Evolutionary conservation across 2,888 invertebrate genomes (phyloP).

Genomic region (Cephus spinipes): DNA sequence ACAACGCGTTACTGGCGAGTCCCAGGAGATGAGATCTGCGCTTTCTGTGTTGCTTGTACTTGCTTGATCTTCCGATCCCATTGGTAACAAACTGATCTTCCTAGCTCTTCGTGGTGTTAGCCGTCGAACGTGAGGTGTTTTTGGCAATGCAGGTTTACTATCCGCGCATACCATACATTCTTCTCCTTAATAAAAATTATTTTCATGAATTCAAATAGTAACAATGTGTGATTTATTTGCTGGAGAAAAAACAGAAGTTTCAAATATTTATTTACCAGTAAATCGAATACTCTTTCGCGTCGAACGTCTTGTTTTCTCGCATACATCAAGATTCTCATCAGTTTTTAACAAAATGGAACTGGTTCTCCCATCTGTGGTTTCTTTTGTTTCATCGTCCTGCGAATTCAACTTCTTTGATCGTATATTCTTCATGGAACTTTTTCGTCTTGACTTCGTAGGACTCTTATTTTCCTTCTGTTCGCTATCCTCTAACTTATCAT

Average conservation of each 20-base stretch:
- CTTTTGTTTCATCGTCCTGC: background rate
- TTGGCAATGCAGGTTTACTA: constrained; percentile 29
- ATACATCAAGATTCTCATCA: background rate
- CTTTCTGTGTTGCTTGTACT: background rate
- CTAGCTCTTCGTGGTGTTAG: background rate
- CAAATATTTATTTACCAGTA: constrained; percentile 27
- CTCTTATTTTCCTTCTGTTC: constrained; percentile 23
- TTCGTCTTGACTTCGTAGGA: background rate
- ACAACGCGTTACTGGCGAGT: constrained; percentile 20
- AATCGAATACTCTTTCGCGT: constrained; percentile 41
- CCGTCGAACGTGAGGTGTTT: constrained; percentile 36
- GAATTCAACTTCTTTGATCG: background rate
- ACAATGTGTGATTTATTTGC: constrained; percentile 6
- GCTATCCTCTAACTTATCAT: background rate
- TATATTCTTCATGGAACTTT: background rate
- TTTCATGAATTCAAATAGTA: constrained; percentile 2
- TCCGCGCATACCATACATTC: constrained; percentile 30
- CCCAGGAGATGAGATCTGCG: constrained; percentile 26
- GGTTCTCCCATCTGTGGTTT: background rate
- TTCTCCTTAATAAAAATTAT: constrained; percentile 31
- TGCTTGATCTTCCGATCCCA: background rate
- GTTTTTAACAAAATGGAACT: background rate
- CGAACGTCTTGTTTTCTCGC: constrained; percentile 27
- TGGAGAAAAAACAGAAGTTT: constrained; percentile 8
- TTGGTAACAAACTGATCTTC: background rate